Evolutionary conservation across 2,888 invertebrate species (phyloP).

Genomic region (Mechanitis mazaeus): DNA sequence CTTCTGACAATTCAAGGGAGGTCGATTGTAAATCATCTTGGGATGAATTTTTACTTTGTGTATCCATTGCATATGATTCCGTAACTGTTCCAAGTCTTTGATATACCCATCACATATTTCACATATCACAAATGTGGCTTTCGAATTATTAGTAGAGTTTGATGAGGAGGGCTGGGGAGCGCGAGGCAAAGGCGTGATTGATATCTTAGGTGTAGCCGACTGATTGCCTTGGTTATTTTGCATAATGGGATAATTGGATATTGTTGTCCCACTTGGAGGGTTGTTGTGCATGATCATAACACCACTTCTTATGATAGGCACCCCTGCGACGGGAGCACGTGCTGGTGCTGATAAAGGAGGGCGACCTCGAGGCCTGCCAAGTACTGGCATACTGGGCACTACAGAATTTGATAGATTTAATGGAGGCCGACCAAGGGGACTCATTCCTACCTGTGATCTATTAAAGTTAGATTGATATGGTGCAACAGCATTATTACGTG

Average conservation of each 20-base stretch:
- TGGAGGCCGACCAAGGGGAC: conserved; percentile 58
- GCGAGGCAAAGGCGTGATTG: conserved; percentile 91
- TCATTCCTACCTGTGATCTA: conserved; percentile 69
- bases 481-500: conserved; percentile 62
- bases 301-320: conserved; percentile 71
- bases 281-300: conserved; percentile 83
- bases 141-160: conserved; percentile 65
- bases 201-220: conserved; percentile 90
- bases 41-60: conserved; percentile 98
- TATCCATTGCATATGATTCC: conserved; percentile 98
- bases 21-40: conserved; percentile 96
- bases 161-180: conserved; percentile 73
- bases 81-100: conserved; percentile 94
- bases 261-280: conserved; percentile 63
- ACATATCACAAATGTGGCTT: conserved; percentile 94
- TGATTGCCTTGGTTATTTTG: conserved; percentile 56
- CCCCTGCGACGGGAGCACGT: conserved; percentile 62
- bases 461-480: conserved; percentile 68
- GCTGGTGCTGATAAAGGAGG: conserved; percentile 54
- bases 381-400: conserved; percentile 50
- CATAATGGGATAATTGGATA: conserved; percentile 63
- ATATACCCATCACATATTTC: conserved; percentile 99
- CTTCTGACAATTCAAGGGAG: conserved; percentile 96
- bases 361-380: conserved; percentile 69
- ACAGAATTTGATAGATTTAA: conserved; percentile 46